Evolutionary conservation across 1,140 invertebrate genomes (phyloP).

Genomic region (Zaprionus vittiger): DNA sequence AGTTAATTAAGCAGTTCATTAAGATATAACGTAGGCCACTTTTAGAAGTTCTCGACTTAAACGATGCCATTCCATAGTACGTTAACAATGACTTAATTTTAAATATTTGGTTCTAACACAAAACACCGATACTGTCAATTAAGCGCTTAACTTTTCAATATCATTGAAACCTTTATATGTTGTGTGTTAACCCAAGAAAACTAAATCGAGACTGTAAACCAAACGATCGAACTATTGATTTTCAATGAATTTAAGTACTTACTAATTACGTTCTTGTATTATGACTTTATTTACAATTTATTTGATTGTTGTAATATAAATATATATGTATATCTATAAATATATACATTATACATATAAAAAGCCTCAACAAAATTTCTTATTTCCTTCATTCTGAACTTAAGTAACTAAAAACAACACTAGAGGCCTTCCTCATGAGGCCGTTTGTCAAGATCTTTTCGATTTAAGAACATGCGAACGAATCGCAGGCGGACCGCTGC

Average conservation of each 20-base stretch:
- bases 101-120: constrained; percentile 1
- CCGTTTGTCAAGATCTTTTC: constrained; percentile 62
- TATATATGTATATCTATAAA: constrained; percentile 34
- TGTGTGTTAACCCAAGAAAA: constrained; percentile 19
- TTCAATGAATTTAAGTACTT: constrained; percentile 62
- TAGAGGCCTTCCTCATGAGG: not conserved
- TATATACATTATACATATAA: constrained; percentile 33
- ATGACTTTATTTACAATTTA: constrained; percentile 62
- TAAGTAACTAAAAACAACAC: constrained; percentile 32
- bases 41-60: constrained; percentile 54
- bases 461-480: constrained; percentile 83
- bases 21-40: constrained; percentile 50
- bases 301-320: constrained; percentile 53
- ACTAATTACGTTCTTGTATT: constrained; percentile 52
- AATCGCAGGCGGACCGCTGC: constrained; percentile 92
- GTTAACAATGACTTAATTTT: constrained; percentile 42
- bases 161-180: constrained; percentile 11
- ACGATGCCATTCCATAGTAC: constrained; percentile 72
- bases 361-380: constrained; percentile 31
- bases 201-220: constrained; percentile 62
- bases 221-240: constrained; percentile 30
- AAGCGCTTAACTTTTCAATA: constrained; percentile 28
- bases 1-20: constrained; percentile 31
- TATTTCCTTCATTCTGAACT: constrained; percentile 43
- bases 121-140: constrained; percentile 54